Evolutionary conservation across 2,113 vertebrate species (phyloP).

Genomic region (Stictonetta naevosa): DNA sequence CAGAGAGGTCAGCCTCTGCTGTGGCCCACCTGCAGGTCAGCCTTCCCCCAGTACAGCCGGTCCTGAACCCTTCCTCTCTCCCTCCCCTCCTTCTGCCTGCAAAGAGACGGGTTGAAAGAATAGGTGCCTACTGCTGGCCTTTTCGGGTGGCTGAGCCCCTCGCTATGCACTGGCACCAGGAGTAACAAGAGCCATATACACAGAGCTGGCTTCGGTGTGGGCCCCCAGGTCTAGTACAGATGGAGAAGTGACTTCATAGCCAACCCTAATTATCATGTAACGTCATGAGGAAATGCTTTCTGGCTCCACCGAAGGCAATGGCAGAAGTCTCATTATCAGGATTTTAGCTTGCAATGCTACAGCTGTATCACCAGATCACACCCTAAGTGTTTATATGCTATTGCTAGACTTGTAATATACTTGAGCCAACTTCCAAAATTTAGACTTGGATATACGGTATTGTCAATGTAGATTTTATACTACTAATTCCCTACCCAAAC

Average conservation of each 20-base stretch:
- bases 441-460: neutral
- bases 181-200: neutral
- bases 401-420: neutral
- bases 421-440: conserved; percentile 9
- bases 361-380: neutral
- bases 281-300: conserved; percentile 15
- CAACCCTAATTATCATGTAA: neutral
- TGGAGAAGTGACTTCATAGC: neutral
- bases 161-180: neutral
- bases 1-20: neutral
- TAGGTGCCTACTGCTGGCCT: fast-evolving
- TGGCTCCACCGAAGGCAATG: neutral
- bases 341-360: neutral
- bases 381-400: neutral
- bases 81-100: neutral
- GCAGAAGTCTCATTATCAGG: conserved; percentile 21
- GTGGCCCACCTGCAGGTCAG: neutral
- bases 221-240: neutral
- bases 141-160: neutral
- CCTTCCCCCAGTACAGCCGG: neutral
- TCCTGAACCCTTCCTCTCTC: neutral
- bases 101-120: neutral
- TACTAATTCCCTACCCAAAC: neutral
- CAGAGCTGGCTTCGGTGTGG: neutral
- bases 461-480: neutral